Base-by-base conservation (phyloP, 2,888 invertebrate genomes). In the Subacronicta megacephala region DNA sequence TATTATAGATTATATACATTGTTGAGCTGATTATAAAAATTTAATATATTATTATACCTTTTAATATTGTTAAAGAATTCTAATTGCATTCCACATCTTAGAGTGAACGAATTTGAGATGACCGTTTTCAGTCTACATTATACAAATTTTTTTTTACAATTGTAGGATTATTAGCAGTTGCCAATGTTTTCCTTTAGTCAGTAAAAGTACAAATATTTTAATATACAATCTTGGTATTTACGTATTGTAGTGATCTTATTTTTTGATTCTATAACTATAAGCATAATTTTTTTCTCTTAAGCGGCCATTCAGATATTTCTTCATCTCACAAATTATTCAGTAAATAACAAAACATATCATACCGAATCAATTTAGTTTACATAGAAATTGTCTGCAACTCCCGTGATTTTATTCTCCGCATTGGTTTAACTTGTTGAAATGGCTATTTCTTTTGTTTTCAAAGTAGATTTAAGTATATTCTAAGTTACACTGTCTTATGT, bases 151-250 rank as follows among this genome's bases (percentile, higher is more conserved):
- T 80, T 93, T 94, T 94, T 93, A 93, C 91, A 90, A 90, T 89
- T 87, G 88, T 94, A 94, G 91, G 91, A 90, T 93, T 93, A 93
- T 93, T 93, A 94, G 93, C 93, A 90, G 93, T 92, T 93, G 93
- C 94, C 93, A 93, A 94, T 93, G 92, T 93, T 93, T 95, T 96
- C 95, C 95, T 96, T 96, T 96, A 96, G 96, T 96, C 96, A 96
- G 96, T 96, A 96, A 95, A 96, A 96, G 96, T 96, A 96, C 96
- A 96, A 96, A 96, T 96, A 96, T 96, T 96, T 95, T 93, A 95
- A 95, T 95, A 95, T 94, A 94, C 92, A 93, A 94, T 89, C 94
- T 93, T 93, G 94, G 93, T 94, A 94, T 94, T 94, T 94, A 94
- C 93, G 91, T 94, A 94, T 94, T 92, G 91, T 93, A 93, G 92